phyloP scores from a whole-genome alignment of 2,113 vertebrate genomes.

The Varanus komodoensis region DNA sequence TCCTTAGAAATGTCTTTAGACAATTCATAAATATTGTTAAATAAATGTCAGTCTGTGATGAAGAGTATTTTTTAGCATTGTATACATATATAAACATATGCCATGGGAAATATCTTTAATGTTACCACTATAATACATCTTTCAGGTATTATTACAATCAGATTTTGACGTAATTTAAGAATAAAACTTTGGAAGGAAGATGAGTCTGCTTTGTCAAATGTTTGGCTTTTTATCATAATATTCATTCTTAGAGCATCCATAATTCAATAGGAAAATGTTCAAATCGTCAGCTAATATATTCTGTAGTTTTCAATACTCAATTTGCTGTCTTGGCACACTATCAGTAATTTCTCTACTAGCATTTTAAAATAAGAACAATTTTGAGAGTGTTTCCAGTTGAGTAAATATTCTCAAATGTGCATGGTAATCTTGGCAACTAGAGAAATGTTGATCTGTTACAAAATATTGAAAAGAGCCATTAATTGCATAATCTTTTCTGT shows the following conservation, averaged over 20 bases:
- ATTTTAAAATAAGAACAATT: neutral
- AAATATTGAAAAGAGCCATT: neutral
- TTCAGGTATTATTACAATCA: neutral
- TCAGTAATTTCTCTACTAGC: neutral
- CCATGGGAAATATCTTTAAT: neutral
- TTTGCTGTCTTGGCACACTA: neutral
- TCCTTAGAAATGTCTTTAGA: too few relatives aligned
- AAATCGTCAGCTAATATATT: neutral
- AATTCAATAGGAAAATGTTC: neutral
- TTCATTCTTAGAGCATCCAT: neutral
- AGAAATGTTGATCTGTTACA: neutral
- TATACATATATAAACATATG: neutral
- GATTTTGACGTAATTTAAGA: neutral
- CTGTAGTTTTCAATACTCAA: neutral
- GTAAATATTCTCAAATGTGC: neutral
- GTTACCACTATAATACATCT: neutral
- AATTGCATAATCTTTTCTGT: neutral
- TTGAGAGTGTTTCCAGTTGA: neutral
- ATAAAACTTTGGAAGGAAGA: neutral
- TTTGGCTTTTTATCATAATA: neutral
- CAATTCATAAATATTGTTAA: too few relatives aligned
- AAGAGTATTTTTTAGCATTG: neutral
- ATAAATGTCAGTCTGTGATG: neutral
- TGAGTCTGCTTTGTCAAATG: neutral
- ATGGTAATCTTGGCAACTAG: neutral